Evolutionary conservation across 2,888 invertebrate genomes (phyloP).

Genomic region (Cataglyphis livida): DNA sequence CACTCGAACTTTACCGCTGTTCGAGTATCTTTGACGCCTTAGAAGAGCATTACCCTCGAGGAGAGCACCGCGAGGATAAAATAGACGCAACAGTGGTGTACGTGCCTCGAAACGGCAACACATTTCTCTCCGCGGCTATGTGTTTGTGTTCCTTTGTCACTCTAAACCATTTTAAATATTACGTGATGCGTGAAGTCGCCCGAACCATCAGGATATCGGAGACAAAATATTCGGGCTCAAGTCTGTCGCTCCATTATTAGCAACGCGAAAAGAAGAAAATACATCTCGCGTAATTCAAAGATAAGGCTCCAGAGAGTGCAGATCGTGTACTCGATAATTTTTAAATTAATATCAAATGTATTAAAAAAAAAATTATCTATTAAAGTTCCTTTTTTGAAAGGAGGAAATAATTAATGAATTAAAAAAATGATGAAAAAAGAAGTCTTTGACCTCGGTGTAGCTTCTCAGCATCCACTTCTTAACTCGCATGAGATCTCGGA

Average conservation of each 20-base stretch:
- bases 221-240: conserved; percentile 17
- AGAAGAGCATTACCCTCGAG: conserved; percentile 74
- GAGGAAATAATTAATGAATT: neutral
- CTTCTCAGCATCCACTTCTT: conserved; percentile 32
- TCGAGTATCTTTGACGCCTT: conserved; percentile 56
- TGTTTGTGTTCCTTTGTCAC: conserved; percentile 72
- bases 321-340: neutral
- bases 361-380: neutral
- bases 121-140: conserved; percentile 59
- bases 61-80: conserved; percentile 70
- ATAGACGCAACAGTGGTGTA: conserved; percentile 82
- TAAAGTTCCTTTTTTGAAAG: neutral
- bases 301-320: neutral
- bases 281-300: neutral
- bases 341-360: neutral
- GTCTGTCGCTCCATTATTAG: neutral
- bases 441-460: conserved; percentile 21
- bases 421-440: neutral
- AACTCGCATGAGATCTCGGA: conserved; percentile 41
- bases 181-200: conserved; percentile 36
- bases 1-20: conserved; percentile 53
- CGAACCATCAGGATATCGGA: conserved; percentile 37
- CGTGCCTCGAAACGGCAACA: conserved; percentile 82
- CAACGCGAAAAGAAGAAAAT: neutral
- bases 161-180: conserved; percentile 72